Evolutionary conservation across 2,888 invertebrate species (phyloP), one percentile per base, ranked within the genome.

Genomic region (Idaea aversata): DNA sequence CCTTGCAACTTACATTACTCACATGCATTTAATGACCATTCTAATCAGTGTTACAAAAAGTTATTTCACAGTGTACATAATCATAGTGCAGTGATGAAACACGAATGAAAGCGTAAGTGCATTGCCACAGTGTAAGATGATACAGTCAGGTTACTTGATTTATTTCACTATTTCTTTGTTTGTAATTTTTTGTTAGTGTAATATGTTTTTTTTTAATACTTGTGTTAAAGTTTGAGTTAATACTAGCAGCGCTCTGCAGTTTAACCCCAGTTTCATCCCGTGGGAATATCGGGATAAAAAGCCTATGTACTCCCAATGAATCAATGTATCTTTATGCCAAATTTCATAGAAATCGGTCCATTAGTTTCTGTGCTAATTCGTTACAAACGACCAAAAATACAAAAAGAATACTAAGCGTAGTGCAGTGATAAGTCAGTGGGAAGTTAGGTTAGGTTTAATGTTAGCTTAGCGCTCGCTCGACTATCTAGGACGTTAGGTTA

Each of bases 401-500:
- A n/a, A n/a, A n/a, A n/a, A n/a, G n/a, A n/a, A n/a, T n/a, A n/a
- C n/a, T n/a, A n/a, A n/a, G n/a, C n/a, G n/a, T n/a, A 68, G 61
- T 38, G 15, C n/a, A 58, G 61, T 47, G 61, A 61, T 61, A 65
- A 66, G 64, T 61, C 63, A 25, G 15, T 66, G 38, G 69, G 69
- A 69, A 63, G 69, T 47, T 47, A 47, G 47, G 47, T 47, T 59
- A 61, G 61, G 36, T 61, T 65, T 67, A 69, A 65, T 65, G 69
- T 62, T 69, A 66, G 68, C 16, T 36, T 36, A 38, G 61, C 58
- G 61, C 35, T 66, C 62, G 63, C 62, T 66, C 63, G 57, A 36
- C 66, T 68, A 66, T 68, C 63, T 68, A 68, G 66, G 66, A 61
- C 68, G 64, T 5, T 59, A 6, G 59, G 6, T 16, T 34, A 25